Evolutionary conservation across 2,888 invertebrate genomes (phyloP).

Genomic region (Hyposoter dolosus): DNA sequence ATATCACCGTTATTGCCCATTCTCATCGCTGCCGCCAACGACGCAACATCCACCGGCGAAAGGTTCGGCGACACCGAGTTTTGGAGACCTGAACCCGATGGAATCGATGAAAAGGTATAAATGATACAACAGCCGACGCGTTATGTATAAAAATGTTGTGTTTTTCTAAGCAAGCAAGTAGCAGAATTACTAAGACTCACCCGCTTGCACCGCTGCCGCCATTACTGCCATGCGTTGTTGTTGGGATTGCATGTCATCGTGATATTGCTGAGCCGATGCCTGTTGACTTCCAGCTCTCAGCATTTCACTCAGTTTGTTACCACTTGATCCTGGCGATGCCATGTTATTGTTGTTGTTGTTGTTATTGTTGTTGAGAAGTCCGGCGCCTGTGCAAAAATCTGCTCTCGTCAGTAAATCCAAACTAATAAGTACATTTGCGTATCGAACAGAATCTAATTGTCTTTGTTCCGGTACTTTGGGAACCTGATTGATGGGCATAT

Average conservation of each 20-base stretch:
- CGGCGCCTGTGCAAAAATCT: slow-evolving; percentile 87
- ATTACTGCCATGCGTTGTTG: slow-evolving; percentile 84
- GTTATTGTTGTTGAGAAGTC: slow-evolving; percentile 89
- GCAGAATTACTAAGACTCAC: slow-evolving; percentile 71
- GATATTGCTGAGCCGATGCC: slow-evolving; percentile 83
- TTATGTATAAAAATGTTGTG: too few relatives aligned
- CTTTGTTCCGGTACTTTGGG: slow-evolving; percentile 34
- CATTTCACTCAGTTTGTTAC: slow-evolving; percentile 84
- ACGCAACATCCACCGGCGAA: slow-evolving; percentile 84
- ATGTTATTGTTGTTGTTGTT: slow-evolving; percentile 88
- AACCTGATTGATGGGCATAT: slow-evolving; percentile 20
- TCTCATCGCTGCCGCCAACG: slow-evolving; percentile 83
- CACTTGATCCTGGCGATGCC: slow-evolving; percentile 84
- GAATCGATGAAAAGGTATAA: neutral
- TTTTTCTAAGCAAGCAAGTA: neutral
- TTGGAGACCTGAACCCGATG: slow-evolving; percentile 78
- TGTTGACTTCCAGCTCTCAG: slow-evolving; percentile 82
- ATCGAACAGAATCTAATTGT: neutral
- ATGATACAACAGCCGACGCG: neutral
- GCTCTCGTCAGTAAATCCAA: slow-evolving; percentile 82
- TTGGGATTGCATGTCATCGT: slow-evolving; percentile 89
- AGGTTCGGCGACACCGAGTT: slow-evolving; percentile 84
- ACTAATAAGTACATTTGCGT: neutral
- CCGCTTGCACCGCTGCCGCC: slow-evolving; percentile 83
- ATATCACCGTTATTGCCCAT: slow-evolving; percentile 85